Evolutionary conservation across 2,888 invertebrate genomes (phyloP), one percentile per base, ranked within the genome.

Genomic region (Ophioninae sp.): DNA sequence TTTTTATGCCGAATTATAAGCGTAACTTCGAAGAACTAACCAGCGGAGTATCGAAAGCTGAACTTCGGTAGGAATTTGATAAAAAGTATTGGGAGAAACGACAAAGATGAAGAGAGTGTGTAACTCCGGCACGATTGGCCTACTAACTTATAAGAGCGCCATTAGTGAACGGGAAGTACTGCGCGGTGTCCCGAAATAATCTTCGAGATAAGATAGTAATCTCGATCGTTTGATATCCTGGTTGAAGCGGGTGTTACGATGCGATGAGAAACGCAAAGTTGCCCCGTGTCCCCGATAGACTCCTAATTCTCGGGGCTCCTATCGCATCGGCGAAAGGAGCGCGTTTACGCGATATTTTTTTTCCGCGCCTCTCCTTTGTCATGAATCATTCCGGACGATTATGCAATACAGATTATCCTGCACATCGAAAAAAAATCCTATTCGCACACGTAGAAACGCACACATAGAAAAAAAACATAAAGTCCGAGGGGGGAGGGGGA

Each of bases 401-500:
- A 78, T 70, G 70, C 70, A 78, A 78, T 56, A 59, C 62, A 76
- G 50, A 44, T 68, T 23, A 37, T 70, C 17, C 70, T 57, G 65
- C 41, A 77, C 69, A 61, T 3, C 13, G 41, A 30, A 30, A 59
- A 44, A 77, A 68, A 50, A 62, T 69, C 70, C 39, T 37, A 70
- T 70, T n/a, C 61, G 39, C 20, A 30, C 30, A 44, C 61, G 39
- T 39, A 62, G 21, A 77, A 57, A 30, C 59, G 41, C 37, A 21
- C 67, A 23, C 57, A 41, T 30, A 59, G 57, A 62, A 62, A 30
- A 57, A 59, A 62, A 64, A 30, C 30, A 73, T n/a, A 82, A 68
- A 78, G 23, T 13, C 17, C 20, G 59, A 79, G 68, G 57, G 72
- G 79, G 61, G 59, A 83, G n/a, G n/a, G n/a, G n/a, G n/a, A 62